These are phyloP conservation scores for Leptinotarsa juncta DNA, from an alignment of 2,888 invertebrate species.

Conservation along the genomic window DNA sequence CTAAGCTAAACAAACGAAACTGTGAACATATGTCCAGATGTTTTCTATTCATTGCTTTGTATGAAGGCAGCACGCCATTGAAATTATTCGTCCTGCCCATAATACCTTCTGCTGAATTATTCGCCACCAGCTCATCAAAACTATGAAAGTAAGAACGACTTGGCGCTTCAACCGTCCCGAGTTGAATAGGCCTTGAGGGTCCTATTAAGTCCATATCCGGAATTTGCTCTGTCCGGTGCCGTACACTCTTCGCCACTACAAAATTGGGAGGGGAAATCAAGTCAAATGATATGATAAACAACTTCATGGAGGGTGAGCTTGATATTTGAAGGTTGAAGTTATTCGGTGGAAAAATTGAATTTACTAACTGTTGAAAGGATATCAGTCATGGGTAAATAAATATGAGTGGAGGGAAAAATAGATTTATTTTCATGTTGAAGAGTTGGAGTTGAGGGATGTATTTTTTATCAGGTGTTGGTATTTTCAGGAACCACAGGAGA, in stretches of 20 bases:
- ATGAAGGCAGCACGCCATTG: too few species aligned
- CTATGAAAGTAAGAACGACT: not conserved
- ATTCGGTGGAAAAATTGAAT: too few species aligned
- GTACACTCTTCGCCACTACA: constrained; percentile 57
- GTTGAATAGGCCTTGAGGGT: constrained; percentile 60
- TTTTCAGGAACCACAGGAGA: too few species aligned
- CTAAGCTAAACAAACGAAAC: too few species aligned
- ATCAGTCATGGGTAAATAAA: too few species aligned
- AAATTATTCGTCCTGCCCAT: not conserved
- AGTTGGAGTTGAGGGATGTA: too few species aligned
- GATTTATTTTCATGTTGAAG: too few species aligned
- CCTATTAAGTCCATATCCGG: constrained; percentile 64
- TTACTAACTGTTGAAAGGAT: too few species aligned
- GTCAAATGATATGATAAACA: constrained; percentile 54
- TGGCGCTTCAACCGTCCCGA: not conserved
- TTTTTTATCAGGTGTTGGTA: too few species aligned
- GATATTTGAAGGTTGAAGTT: not conserved
- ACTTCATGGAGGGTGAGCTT: constrained; percentile 25
- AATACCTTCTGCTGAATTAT: not conserved
- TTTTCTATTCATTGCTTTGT: too few species aligned
- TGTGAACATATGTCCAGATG: too few species aligned
- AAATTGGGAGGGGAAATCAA: constrained; percentile 60
- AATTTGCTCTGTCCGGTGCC: constrained; percentile 55
- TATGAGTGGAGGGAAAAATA: too few species aligned
- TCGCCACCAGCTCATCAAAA: not conserved